phyloP scores from a whole-genome alignment of 1,140 invertebrate species.

The Colletes latitarsis region DNA sequence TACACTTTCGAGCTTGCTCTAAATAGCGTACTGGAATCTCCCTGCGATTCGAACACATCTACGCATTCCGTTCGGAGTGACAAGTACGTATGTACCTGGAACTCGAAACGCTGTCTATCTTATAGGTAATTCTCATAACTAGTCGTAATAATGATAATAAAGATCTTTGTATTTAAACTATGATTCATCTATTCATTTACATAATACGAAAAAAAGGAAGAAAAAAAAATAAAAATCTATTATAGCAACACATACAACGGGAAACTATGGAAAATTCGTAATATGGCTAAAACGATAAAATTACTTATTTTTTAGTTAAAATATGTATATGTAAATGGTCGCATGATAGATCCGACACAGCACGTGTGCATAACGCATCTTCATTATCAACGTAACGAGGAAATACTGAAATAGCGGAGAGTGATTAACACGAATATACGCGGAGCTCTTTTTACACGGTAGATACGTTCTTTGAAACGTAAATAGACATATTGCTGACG shows the following conservation, averaged over 20 bases:
- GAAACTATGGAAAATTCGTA: background rate
- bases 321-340: background rate
- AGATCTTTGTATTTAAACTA: slow-evolving; percentile 18
- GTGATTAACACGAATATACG: background rate
- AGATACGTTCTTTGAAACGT: background rate
- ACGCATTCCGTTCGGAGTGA: slow-evolving; percentile 63
- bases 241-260: background rate
- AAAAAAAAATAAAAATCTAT: background rate
- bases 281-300: background rate
- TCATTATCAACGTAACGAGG: background rate
- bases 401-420: background rate
- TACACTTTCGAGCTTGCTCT: slow-evolving; percentile 59
- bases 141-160: slow-evolving; percentile 42
- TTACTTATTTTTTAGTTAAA: background rate
- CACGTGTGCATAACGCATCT: background rate
- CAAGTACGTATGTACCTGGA: slow-evolving; percentile 53
- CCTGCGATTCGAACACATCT: slow-evolving; percentile 57
- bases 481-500: too few species aligned
- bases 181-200: background rate
- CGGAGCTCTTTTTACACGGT: too few species aligned
- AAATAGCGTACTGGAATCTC: slow-evolving; percentile 62
- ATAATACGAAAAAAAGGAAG: background rate
- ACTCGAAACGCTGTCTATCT: slow-evolving; percentile 48
- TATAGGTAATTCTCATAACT: slow-evolving; percentile 38
- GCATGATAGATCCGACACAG: background rate